Base-by-base conservation (phyloP, 2,797 vertebrate genomes). In the Pithecia hirsuta region DNA sequence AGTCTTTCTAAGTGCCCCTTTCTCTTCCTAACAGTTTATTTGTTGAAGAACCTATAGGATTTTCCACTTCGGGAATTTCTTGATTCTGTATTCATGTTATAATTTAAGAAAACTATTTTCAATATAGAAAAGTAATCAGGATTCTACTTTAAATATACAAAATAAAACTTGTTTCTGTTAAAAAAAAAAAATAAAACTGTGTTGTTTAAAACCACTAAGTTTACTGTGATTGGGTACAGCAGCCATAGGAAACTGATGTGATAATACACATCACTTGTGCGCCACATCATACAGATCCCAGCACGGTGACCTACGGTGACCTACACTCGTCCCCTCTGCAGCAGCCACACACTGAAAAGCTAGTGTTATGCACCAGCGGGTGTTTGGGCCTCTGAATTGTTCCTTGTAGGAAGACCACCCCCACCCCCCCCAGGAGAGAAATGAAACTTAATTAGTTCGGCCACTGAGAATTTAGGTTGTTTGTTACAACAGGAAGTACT, bases 331-430 rank as follows among this genome's bases (percentile, higher is more conserved):
- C 11, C 30, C n/a, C n/a, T 86, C 33, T 0, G 3, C 10, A 26
- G 39, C 30, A 59, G 52, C 39, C 85, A 19, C 0, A 12, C 30
- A 8, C 1, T 13, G 30, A 39, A 28, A 55, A 7, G 39, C 72
- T 33, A 28, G 78, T 14, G 26, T 36, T 0, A 0, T 0, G 3
- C 10, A 1, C 3, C 24, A 46, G 26, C 3, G 24, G 22, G 26
- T 22, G 5, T 15, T 87, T 39, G 5, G 2, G 13, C n/a, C 48
- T 74, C 75, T 72, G 64, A 30, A 1, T 17, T 20, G 17, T 30
- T 80, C 50, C 41, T 5, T 5, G 33, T 0, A 4, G n/a, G 70
- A 36, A 10, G 19, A 46, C 24, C 41, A 14, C 85, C 24, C 2
- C 44, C 8, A 20, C 7, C 44, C 8, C 52, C 7, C 46, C 39